Evolutionary conservation across 2,888 invertebrate genomes (phyloP), one percentile per base, ranked within the genome.

Genomic region (Panopea generosa): DNA sequence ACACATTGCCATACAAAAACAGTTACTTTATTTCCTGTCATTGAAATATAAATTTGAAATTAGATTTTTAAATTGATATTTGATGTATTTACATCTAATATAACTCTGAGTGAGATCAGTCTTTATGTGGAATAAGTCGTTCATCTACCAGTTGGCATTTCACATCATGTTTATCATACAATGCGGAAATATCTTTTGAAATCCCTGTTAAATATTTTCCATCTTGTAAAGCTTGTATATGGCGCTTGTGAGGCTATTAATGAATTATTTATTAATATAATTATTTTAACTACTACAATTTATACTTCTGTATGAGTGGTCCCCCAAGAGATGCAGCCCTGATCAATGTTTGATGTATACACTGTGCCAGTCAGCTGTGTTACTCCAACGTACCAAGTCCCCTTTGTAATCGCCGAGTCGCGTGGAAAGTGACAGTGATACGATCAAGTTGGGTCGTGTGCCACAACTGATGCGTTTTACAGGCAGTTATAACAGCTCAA

Each of bases 361-460:
- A n/a, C 9, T 45, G 45, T 9, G 26, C 26, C 24, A 27, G 57
- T 68, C 74, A 74, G 56, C 63, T 63, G 68, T 57, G 27, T n/a
- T 59, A 61, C 40, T 20, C 16, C 22, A 29, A 29, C 57, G 69
- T 49, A 70, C 74, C 63, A 22, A 50, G 16, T 71, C 63, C 55
- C 67, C 45, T 67, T 53, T 63, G 74, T 71, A 70, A 68, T 61
- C 52, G 50, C 52, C 52, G 45, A 38, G 65, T 77, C 57, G 66
- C 50, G 62, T 56, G 70, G 68, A 71, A 68, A 69, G 62, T 53
- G 38, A 45, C 49, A 11, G 60, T 47, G 71, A 72, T 72, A 68
- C 43, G 49, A 72, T 72, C 69, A 27, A 38, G 59, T 60, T 40
- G 60, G 43, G 77, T 77, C 77, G 77, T 69, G 77, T 77, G 77